Base-by-base conservation (phyloP, 92 coral and sea anemone species). In the Bergia puertoricense region DNA sequence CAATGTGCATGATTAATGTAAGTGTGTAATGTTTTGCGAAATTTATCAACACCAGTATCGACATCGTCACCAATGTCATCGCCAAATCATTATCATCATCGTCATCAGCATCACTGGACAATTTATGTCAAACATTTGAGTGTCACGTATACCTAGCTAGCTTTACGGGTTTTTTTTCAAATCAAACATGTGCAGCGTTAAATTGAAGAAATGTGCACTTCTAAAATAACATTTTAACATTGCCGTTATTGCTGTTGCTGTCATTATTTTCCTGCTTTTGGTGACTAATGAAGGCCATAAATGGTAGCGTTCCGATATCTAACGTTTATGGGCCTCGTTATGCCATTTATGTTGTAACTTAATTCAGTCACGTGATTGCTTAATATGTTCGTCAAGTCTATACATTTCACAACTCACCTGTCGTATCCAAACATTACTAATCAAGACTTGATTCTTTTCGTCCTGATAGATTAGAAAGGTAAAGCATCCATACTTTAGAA, bases 391-490 rank as follows among this genome's bases (percentile, higher is more conserved):
- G 36, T n/a, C 79, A 15, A 69, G 10, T 56, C 0, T 56, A 56
- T 10, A 48, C 14, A 8, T 62, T 15, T 62, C 5, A 22, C 14
- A 40, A 82, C 98, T 79, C 54, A 95, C 99, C 92, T 95, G 98
- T 77, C 99, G 89, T 67, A 96, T 92, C 99, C 99, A 96, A 15
- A 96, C 99, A 67, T 96, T 96, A 56, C 98, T 96, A 41, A 94
- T 94, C 4, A 96, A 88, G 38, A 96, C 98, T 83, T 96, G 99
- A 48, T 96, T 95, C 93, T 96, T 96, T 86, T 89, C 99, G 80
- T 95, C 96, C 99, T 96, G 85, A 71, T 14, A 89, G 68, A 82
- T 68, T 5, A 45, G 65, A 84, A 48, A 71, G 42, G 13, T 7
- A 43, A 22, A 18, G 10, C 22, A 20, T 13, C 14, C 14, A 44